These are phyloP conservation scores for Sceloporus undulatus DNA, from an alignment of 2,113 vertebrate species.

Conservation along the genomic window DNA sequence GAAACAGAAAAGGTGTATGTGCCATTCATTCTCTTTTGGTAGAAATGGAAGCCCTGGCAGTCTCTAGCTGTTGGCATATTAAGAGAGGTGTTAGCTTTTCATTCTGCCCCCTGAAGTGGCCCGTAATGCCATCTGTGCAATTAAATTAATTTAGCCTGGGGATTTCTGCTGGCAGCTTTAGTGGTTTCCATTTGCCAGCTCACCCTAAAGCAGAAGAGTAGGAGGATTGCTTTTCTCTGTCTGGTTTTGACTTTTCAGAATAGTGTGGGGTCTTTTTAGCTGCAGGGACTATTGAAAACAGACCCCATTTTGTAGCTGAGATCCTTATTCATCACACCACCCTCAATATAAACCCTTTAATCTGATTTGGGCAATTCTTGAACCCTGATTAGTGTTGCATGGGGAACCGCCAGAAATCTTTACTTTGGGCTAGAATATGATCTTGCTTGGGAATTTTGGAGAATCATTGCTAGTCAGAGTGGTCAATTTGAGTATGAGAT, in stretches of 20 bases:
- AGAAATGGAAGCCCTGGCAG: not conserved
- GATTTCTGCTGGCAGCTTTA: conserved; percentile 48
- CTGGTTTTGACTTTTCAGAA: not conserved
- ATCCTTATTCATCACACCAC: not conserved
- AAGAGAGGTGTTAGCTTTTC: accelerated
- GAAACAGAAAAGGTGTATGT: too few species aligned
- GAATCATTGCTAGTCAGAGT: too few species aligned
- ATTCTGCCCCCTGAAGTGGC: not conserved
- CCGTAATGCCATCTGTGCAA: conserved; percentile 30
- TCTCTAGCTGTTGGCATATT: not conserved
- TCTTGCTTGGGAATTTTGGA: too few species aligned
- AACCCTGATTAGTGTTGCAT: too few species aligned
- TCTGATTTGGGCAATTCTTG: too few species aligned
- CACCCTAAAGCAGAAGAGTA: not conserved
- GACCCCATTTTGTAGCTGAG: not conserved
- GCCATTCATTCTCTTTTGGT: too few species aligned
- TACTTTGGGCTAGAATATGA: too few species aligned
- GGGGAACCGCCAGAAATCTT: too few species aligned
- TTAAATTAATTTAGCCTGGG: conserved; percentile 25
- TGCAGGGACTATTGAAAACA: not conserved
- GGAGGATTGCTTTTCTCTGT: not conserved
- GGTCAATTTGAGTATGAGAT: too few species aligned
- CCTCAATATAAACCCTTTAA: too few species aligned
- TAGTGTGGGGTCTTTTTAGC: too few species aligned
- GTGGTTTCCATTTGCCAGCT: not conserved